phyloP scores from a whole-genome alignment of 2,113 vertebrate species.

The Solea senegalensis region DNA sequence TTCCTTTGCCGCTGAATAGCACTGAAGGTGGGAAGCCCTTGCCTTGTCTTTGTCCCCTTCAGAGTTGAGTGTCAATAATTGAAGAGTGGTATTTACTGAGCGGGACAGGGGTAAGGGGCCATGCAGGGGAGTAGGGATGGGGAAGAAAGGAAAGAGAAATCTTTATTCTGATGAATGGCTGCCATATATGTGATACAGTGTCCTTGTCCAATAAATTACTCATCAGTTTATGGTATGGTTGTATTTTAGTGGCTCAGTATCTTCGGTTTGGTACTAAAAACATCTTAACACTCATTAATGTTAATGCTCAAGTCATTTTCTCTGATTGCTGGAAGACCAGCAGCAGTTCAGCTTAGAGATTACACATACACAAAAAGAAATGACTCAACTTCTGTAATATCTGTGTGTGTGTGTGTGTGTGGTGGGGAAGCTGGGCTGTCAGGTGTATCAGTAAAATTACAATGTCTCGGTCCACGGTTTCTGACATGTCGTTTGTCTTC shows the following conservation, averaged over 20 bases:
- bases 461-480: conserved; percentile 69
- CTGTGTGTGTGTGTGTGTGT: neutral
- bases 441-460: conserved; percentile 72
- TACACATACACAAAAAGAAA: neutral
- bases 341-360: conserved; percentile 26
- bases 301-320: conserved; percentile 63
- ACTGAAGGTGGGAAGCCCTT: conserved; percentile 55
- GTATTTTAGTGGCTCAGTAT: conserved; percentile 55
- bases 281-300: conserved; percentile 54
- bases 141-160: conserved; percentile 15
- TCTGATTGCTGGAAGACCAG: conserved; percentile 56
- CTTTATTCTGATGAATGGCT: conserved; percentile 51
- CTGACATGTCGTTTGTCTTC: conserved; percentile 76
- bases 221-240: conserved; percentile 50
- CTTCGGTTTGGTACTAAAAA: conserved; percentile 54
- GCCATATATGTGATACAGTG: conserved; percentile 35
- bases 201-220: conserved; percentile 59
- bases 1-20: conserved; percentile 62
- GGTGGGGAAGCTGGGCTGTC: conserved; percentile 44
- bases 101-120: conserved; percentile 40
- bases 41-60: conserved; percentile 65
- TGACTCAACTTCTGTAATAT: neutral
- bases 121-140: conserved; percentile 7
- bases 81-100: conserved; percentile 71
- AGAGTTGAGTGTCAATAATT: conserved; percentile 74